phyloP scores from a whole-genome alignment of 2,797 vertebrate genomes.

The Pangasius djambal region DNA sequence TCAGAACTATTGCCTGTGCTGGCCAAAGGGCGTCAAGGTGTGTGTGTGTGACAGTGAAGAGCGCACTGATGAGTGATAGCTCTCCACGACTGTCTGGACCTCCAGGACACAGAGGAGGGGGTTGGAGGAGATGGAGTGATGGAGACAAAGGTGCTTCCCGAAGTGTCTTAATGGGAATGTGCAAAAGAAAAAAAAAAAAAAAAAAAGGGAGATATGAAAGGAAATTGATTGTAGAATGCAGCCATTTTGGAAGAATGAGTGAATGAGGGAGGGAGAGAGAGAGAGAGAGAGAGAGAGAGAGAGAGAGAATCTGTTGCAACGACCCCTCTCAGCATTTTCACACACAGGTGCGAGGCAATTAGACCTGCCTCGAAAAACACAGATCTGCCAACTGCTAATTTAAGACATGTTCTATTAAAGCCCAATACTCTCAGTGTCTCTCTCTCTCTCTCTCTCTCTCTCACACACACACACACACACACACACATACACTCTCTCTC shows the following conservation, averaged over 20 bases:
- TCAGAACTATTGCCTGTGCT: slow-evolving; percentile 85
- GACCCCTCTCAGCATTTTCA: slow-evolving; percentile 63
- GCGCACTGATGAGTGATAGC: slow-evolving; percentile 77
- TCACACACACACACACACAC: not conserved
- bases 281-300: not conserved
- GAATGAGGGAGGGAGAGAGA: not conserved
- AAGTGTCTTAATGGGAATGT: slow-evolving; percentile 19
- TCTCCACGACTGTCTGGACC: slow-evolving; percentile 76
- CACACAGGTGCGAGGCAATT: slow-evolving; percentile 77
- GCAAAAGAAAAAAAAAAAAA: not conserved
- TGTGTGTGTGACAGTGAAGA: slow-evolving; percentile 68
- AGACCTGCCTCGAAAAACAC: slow-evolving; percentile 75
- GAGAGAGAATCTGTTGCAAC: slow-evolving; percentile 6
- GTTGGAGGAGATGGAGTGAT: slow-evolving; percentile 57
- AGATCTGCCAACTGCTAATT: slow-evolving; percentile 77
- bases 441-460: not conserved
- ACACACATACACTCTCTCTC: not conserved
- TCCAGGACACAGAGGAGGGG: slow-evolving; percentile 69
- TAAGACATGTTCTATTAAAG: slow-evolving; percentile 70
- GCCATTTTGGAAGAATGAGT: slow-evolving; percentile 6
- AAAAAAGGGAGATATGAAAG: not conserved
- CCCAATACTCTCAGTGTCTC: slow-evolving; percentile 27
- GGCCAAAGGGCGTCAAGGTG: slow-evolving; percentile 70
- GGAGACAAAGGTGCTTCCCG: slow-evolving; percentile 30
- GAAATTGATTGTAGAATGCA: slow-evolving; percentile 23